Conservation (phyloP, 2,113 vertebrate genomes). For the Chrysochloris asiatica region DNA sequence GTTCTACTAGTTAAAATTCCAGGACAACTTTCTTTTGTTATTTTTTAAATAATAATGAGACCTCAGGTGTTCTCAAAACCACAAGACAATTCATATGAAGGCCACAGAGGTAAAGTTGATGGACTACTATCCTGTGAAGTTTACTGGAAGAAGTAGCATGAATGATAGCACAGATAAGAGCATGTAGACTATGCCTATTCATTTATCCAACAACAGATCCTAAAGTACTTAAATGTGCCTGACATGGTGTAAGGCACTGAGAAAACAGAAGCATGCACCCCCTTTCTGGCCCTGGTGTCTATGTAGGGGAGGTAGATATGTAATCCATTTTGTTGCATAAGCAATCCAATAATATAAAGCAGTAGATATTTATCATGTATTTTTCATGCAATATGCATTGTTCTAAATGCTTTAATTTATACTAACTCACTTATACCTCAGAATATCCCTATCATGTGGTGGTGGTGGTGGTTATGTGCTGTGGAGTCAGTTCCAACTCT, state of each 20-base stretch:
- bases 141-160: background rate
- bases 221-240: background rate
- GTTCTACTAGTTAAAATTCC: constrained; percentile 50
- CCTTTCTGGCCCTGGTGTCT: background rate
- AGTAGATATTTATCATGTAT: background rate
- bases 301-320: background rate
- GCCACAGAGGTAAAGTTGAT: background rate
- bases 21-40: constrained; percentile 40
- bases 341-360: background rate
- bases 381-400: background rate
- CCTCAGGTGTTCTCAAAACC: constrained; percentile 16
- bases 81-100: background rate
- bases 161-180: constrained; percentile 5
- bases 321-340: background rate
- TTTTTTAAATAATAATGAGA: constrained; percentile 51
- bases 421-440: background rate
- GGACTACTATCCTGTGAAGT: constrained; percentile 1
- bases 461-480: no score
- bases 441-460: background rate
- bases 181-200: background rate
- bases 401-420: background rate
- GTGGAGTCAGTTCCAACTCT: no score
- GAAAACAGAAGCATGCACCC: constrained; percentile 2
- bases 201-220: background rate
- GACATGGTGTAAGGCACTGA: background rate